Base-by-base conservation (phyloP, 2,797 vertebrate species). In the Amphiprion clarkii region DNA sequence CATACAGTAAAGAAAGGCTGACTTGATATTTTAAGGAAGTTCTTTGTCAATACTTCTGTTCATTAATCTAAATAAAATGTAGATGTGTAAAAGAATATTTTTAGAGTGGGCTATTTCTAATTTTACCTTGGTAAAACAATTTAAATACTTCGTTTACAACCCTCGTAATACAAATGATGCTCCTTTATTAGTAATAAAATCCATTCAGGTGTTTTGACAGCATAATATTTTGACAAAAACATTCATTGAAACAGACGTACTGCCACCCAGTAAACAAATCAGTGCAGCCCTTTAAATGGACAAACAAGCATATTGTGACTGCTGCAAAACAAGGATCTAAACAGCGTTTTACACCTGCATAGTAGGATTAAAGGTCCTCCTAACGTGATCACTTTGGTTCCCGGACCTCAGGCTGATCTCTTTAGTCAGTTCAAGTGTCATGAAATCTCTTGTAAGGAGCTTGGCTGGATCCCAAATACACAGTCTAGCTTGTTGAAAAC, bases 381-480 rank as follows among this genome's bases (percentile, higher is more conserved):
- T 81, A 46, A 81, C 54, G 44, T 76, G 85, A 87, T 71, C 71
- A 54, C 67, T 83, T 74, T 76, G 78, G 64, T 75, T 70, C 58
- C 76, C 71, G 58, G 76, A 55, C 40, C 33, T 39, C 13, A 0
- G 55, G 39, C 42, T 88, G 79, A 92, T 90, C 83, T 67, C 78
- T 86, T 90, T 85, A 85, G 82, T 73, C 61, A 71, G 81, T 82
- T 77, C 79, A 88, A 76, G 71, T 75, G 83, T 88, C 87, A 87
- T 81, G 78, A 88, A 90, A 88, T 79, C 87, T 83, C 78, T 63
- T 71, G 61, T 90, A 89, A 91, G 82, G 52, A 88, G 90, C 83
- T 90, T 91, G 82, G 58, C 71, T 42, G 66, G 44, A 76, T 84
- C 62, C 79, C 79, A 89, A 84, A 87, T 71, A 78, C 82, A 81